Conservation (phyloP, 37 sponge, comb jelly and placozoan genomes). For the Oscarella lobularis region DNA sequence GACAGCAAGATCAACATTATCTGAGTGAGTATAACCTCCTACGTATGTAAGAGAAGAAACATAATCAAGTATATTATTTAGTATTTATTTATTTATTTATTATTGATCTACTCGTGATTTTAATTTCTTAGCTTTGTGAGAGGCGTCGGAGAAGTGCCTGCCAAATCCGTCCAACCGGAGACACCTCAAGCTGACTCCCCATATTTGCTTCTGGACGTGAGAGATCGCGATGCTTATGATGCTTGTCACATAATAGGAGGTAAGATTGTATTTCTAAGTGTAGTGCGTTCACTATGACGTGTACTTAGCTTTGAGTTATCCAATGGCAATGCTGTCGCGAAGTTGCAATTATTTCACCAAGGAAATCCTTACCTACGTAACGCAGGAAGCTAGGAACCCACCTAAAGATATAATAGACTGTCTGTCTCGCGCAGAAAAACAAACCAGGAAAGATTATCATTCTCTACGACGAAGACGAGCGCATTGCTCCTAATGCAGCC, state of each 20-base stretch:
- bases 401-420: too few species aligned
- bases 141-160: too few species aligned
- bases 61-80: too few species aligned
- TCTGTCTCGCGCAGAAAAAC: conserved; percentile 47
- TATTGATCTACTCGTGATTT: too few species aligned
- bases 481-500: conserved; percentile 74
- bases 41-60: too few species aligned
- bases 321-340: conserved; percentile 67
- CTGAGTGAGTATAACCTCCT: too few species aligned
- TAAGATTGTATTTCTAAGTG: conserved; percentile 11
- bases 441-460: conserved; percentile 90
- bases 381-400: too few species aligned
- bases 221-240: conserved; percentile 68
- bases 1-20: too few species aligned
- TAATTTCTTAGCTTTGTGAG: too few species aligned
- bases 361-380: conserved; percentile 90
- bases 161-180: too few species aligned
- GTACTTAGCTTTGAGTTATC: conserved; percentile 65
- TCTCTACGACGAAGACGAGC: conserved; percentile 96
- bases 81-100: too few species aligned
- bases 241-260: conserved; percentile 83
- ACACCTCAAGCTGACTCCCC: conserved; percentile 37
- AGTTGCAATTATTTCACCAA: conserved; percentile 91
- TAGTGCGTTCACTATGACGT: neutral
- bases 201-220: conserved; percentile 86